phyloP scores from a whole-genome alignment of 1,140 invertebrate genomes.

The Lasioglossum baleicum region DNA sequence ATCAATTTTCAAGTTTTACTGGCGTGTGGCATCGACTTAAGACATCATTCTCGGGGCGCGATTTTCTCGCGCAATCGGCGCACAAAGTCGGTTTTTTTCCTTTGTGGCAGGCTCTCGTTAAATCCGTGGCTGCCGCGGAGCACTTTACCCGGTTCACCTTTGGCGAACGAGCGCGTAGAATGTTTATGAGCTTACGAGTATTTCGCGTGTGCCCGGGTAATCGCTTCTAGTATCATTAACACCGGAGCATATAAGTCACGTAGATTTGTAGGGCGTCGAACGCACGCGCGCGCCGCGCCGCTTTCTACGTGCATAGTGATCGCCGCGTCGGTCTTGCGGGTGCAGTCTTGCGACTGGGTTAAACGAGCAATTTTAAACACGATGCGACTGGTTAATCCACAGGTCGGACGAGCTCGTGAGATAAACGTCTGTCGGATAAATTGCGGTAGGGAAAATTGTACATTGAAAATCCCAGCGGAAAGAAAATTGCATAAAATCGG shows the following conservation, averaged over 20 bases:
- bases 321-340: conserved; percentile 36
- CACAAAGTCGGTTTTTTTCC: neutral
- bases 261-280: conserved; percentile 39
- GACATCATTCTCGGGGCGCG: neutral
- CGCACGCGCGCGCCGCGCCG: conserved; percentile 1
- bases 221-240: conserved; percentile 57
- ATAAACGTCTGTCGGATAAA: too few relatives aligned
- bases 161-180: conserved; percentile 17
- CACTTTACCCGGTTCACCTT: conserved; percentile 13
- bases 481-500: neutral
- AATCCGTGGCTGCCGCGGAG: conserved; percentile 7
- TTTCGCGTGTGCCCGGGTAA: conserved; percentile 56
- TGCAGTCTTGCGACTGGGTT: conserved; percentile 14
- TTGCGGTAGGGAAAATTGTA: too few relatives aligned
- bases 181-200: conserved; percentile 60
- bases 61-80: neutral
- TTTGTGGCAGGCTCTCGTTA: neutral
- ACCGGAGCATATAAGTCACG: conserved; percentile 45
- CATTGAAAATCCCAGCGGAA: too few relatives aligned
- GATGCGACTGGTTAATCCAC: too few relatives aligned
- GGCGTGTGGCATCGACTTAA: neutral
- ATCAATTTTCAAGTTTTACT: too few relatives aligned
- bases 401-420: too few relatives aligned
- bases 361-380: neutral
- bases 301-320: conserved; percentile 21